Conservation (phyloP, 2,888 invertebrate genomes). For the Acanthacorydalis orientalis region DNA sequence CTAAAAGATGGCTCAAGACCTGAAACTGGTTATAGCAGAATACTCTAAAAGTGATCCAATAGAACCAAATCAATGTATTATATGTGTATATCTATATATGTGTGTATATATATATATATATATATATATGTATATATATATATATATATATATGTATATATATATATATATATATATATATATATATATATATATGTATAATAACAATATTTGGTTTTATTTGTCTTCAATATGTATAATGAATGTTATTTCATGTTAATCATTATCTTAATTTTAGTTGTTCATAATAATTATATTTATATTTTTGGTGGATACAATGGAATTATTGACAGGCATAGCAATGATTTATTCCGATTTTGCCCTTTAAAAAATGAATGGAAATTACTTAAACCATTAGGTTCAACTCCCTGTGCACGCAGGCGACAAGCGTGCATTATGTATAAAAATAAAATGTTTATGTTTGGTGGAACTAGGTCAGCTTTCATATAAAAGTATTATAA, state of each 20-base stretch:
- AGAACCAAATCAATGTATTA: too few species aligned
- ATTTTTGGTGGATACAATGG: constrained; percentile 87
- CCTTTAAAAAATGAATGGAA: constrained; percentile 43
- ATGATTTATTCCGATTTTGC: constrained; percentile 65
- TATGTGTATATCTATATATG: not conserved
- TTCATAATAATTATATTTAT: constrained; percentile 58
- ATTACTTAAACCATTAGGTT: constrained; percentile 37
- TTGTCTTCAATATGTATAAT: not conserved
- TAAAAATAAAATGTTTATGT: constrained; percentile 57
- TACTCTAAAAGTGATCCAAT: too few species aligned
- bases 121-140: not conserved
- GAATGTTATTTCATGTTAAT: not conserved
- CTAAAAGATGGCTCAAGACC: too few species aligned
- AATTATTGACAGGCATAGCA: constrained; percentile 55
- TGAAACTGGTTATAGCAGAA: too few species aligned
- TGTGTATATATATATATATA: too few species aligned
- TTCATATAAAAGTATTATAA: not conserved
- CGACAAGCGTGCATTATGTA: constrained; percentile 69
- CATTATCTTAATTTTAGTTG: constrained; percentile 41
- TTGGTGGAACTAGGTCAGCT: constrained; percentile 75
- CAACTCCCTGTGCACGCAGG: constrained; percentile 44
- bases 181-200: not conserved
- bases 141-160: not conserved
- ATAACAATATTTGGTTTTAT: not conserved
- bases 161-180: not conserved